Percentiles rank a stretch among this genome's conserved stretches.
Conservation (phyloP, 2,797 vertebrate species). For the Sebastes variabilis region DNA sequence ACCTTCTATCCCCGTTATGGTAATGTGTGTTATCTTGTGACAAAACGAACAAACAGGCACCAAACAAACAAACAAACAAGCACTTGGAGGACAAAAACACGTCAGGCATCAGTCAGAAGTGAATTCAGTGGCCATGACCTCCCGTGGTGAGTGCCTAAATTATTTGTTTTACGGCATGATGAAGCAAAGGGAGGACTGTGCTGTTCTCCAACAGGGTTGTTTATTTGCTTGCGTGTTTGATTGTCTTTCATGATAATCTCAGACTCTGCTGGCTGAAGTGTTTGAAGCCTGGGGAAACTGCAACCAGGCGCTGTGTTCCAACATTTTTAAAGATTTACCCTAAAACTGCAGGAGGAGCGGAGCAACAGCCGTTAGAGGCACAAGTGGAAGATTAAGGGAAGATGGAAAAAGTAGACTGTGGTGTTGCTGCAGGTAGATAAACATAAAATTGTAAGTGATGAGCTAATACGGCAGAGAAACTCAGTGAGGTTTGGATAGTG, state of each 20-base stretch:
- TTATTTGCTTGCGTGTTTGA: conserved; percentile 38
- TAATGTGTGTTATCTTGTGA: conserved; percentile 59
- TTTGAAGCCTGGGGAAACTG: conserved; percentile 35
- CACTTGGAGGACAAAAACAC: conserved; percentile 51
- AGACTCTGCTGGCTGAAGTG: conserved; percentile 9
- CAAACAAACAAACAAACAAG: conserved; percentile 56
- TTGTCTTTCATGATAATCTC: conserved; percentile 49
- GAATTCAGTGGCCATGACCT: conserved; percentile 40
- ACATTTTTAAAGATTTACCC: conserved; percentile 17
- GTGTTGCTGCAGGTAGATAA: not conserved
- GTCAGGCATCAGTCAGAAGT: conserved; percentile 23
- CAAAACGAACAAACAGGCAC: conserved; percentile 59
- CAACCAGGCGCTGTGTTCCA: not conserved
- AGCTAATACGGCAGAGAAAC: not conserved
- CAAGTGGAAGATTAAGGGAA: not conserved
- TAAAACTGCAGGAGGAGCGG: not conserved
- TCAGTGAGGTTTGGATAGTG: not conserved
- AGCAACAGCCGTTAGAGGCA: not conserved
- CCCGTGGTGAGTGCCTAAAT: conserved; percentile 27
- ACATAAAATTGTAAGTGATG: not conserved
- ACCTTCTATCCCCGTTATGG: conserved; percentile 42
- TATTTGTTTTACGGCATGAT: conserved; percentile 55
- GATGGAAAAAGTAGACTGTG: not conserved
- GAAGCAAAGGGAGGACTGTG: conserved; percentile 25
- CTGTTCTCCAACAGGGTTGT: conserved; percentile 21